Percentiles rank a stretch among this genome's conserved stretches.
These are phyloP conservation scores for Pelusios castaneus DNA, from an alignment of 2,113 vertebrate genomes.

Conservation along the genomic window DNA sequence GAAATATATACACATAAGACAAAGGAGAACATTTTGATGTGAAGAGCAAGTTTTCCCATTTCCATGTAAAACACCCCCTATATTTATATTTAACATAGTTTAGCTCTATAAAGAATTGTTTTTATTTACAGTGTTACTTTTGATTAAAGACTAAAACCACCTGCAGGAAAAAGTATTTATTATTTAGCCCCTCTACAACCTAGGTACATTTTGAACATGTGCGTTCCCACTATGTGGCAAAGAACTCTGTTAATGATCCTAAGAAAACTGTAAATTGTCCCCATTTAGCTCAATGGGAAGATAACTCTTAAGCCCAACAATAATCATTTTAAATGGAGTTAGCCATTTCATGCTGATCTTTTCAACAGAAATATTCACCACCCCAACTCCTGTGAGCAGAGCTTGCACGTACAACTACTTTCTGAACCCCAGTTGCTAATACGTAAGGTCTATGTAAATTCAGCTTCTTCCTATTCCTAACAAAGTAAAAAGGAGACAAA, in stretches of 20 bases:
- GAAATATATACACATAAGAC: slow-evolving; percentile 3
- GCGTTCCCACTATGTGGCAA: not conserved
- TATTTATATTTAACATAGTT: not conserved
- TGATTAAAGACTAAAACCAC: not conserved
- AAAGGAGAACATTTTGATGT: slow-evolving; percentile 6
- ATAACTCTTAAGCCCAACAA: not conserved
- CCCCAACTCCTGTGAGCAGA: not conserved
- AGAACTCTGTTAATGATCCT: not conserved
- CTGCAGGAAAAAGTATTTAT: not conserved
- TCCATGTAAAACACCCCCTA: not conserved
- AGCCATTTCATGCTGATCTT: not conserved
- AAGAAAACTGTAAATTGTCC: not conserved
- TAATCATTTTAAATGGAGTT: not conserved
- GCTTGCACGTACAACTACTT: not conserved
- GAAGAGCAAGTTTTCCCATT: not conserved
- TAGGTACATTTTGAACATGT: not conserved
- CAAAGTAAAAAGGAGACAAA: not conserved
- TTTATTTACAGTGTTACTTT: slow-evolving; percentile 19
- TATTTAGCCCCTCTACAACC: not conserved
- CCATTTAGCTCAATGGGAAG: not conserved
- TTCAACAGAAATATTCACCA: not conserved
- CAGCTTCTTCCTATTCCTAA: not conserved
- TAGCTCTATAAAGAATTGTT: not conserved
- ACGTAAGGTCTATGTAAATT: not conserved
- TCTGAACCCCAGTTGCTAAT: not conserved